Conservation (phyloP, 2,888 invertebrate species). For the Augiades crinisus region DNA sequence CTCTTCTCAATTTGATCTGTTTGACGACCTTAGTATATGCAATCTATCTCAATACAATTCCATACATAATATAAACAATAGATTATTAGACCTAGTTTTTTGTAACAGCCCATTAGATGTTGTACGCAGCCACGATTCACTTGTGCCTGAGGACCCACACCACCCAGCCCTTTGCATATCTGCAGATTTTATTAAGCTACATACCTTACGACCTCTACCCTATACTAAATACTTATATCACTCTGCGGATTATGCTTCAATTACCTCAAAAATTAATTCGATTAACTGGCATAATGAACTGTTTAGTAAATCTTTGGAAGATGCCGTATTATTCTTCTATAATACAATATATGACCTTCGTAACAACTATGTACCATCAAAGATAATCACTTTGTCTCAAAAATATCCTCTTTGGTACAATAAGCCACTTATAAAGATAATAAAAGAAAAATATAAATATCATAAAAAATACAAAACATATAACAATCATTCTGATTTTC, state of each 20-base stretch:
- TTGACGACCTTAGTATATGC: constrained; percentile 8
- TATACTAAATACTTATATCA: constrained; percentile 9
- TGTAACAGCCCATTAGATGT: neutral
- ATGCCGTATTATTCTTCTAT: constrained; percentile 9
- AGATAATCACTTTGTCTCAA: neutral
- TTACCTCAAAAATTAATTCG: neutral
- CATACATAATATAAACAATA: neutral
- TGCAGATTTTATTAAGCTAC: neutral
- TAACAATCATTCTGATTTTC: constrained; percentile 9
- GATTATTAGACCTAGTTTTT: constrained; percentile 9
- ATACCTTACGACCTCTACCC: neutral
- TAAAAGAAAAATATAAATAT: constrained; percentile 24
- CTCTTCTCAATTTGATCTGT: neutral
- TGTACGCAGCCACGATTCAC: neutral
- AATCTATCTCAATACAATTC: constrained; percentile 8
- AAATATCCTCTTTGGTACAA: constrained; percentile 21
- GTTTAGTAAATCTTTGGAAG: neutral
- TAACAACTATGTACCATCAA: neutral
- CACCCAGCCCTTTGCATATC: constrained; percentile 5
- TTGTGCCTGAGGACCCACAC: constrained; percentile 4
- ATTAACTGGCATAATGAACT: constrained; percentile 11
- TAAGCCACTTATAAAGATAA: constrained; percentile 8
- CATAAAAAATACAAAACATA: constrained; percentile 21
- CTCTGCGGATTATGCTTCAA: neutral
- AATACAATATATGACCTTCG: constrained; percentile 1